Percentiles rank a stretch among this genome's conserved stretches.
These are phyloP conservation scores for Mesembrinibis cayennensis DNA, from an alignment of 2,113 vertebrate genomes.

Conservation along the genomic window DNA sequence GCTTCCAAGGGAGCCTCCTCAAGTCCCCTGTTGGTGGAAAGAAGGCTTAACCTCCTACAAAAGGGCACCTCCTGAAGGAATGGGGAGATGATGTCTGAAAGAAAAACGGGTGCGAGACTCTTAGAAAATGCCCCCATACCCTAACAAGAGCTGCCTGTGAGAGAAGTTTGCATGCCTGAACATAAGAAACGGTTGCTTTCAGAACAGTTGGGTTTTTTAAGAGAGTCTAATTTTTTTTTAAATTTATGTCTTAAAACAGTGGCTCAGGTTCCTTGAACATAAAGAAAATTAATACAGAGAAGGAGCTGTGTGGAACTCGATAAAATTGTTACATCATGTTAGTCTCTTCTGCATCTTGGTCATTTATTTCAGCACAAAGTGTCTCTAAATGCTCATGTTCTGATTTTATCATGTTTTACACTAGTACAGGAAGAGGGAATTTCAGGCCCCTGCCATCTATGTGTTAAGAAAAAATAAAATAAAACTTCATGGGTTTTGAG, in stretches of 20 bases:
- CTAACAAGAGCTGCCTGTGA: neutral
- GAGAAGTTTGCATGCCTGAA: neutral
- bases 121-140: neutral
- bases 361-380: neutral
- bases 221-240: neutral
- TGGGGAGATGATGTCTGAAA: neutral
- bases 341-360: neutral
- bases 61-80: neutral
- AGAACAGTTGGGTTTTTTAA: neutral
- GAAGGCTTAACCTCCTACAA: neutral
- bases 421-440: neutral
- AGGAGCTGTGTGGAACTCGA: neutral
- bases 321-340: neutral
- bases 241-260: neutral
- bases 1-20: constrained; percentile 25
- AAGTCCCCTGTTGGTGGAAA: neutral
- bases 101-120: neutral
- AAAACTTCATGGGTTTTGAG: neutral
- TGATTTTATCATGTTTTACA: neutral
- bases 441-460: neutral
- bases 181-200: neutral
- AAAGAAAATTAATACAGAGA: neutral
- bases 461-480: neutral
- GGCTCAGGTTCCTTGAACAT: neutral
- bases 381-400: neutral